phyloP scores from a whole-genome alignment of 1,140 invertebrate genomes.

The Drosophila kikkawai region DNA sequence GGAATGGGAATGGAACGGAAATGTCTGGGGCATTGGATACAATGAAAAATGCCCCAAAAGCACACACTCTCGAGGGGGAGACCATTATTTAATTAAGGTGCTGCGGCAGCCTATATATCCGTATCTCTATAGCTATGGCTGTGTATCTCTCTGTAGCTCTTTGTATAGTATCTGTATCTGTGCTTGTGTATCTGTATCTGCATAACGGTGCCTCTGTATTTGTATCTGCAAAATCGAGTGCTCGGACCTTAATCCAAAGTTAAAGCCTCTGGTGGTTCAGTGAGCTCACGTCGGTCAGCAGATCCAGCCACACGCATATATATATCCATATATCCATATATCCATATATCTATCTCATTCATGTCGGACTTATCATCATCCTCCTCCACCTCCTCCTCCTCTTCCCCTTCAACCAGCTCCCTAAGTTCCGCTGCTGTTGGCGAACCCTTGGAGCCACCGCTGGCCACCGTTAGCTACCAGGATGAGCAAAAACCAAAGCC shows the following conservation, averaged over 20 bases:
- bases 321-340: slow-evolving; percentile 1
- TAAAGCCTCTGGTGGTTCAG: slow-evolving; percentile 43
- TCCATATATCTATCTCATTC: background rate
- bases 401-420: slow-evolving; percentile 34
- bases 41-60: slow-evolving; percentile 16
- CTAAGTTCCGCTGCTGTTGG: slow-evolving; percentile 14
- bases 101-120: slow-evolving; percentile 5
- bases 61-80: slow-evolving; percentile 20
- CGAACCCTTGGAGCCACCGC: slow-evolving; percentile 11
- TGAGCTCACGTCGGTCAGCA: slow-evolving; percentile 55
- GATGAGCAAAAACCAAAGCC: slow-evolving; percentile 58
- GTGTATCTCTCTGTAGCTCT: slow-evolving; percentile 1
- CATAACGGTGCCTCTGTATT: slow-evolving; percentile 19
- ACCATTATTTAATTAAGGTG: slow-evolving; percentile 73
- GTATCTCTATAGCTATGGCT: background rate
- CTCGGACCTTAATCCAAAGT: slow-evolving; percentile 4
- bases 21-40: slow-evolving; percentile 63
- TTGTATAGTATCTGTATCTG: background rate
- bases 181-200: slow-evolving; percentile 5
- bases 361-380: slow-evolving; percentile 29
- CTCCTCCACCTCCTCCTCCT: slow-evolving; percentile 30
- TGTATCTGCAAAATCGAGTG: slow-evolving; percentile 49
- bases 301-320: slow-evolving; percentile 31
- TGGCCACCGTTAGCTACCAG: slow-evolving; percentile 69
- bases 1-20: slow-evolving; percentile 46